These are phyloP conservation scores for Scyliorhinus canicula DNA, from an alignment of 2,797 vertebrate genomes.

Conservation along the genomic window DNA sequence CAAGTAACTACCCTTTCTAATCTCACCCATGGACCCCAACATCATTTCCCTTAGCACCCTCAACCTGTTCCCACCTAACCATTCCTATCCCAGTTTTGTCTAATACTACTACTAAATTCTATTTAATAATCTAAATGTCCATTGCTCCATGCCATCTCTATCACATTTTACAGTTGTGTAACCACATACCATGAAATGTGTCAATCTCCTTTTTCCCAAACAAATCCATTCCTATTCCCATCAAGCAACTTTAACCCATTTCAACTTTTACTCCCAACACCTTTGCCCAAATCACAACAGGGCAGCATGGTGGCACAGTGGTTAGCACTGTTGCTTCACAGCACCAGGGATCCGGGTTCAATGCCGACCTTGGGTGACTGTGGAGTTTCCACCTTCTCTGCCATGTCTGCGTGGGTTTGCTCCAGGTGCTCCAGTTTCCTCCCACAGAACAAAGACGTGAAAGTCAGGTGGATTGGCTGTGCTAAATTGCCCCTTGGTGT, in stretches of 20 bases:
- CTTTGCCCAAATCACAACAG: not conserved
- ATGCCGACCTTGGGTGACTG: too few species aligned
- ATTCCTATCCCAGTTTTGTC: not conserved
- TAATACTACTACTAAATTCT: not conserved
- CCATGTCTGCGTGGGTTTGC: too few species aligned
- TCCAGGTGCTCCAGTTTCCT: too few species aligned
- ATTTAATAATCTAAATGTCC: not conserved
- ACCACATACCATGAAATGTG: not conserved
- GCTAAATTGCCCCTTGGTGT: too few species aligned
- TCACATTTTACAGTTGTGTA: not conserved
- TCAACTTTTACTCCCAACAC: not conserved
- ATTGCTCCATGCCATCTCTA: not conserved
- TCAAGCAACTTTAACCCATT: conserved; percentile 2
- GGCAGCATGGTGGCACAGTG: too few species aligned
- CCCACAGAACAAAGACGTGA: too few species aligned
- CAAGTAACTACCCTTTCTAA: not conserved
- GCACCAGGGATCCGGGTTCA: too few species aligned
- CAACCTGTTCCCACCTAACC: not conserved
- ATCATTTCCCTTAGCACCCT: not conserved
- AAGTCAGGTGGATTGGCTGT: too few species aligned
- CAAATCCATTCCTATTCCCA: not conserved
- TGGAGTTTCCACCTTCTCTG: too few species aligned
- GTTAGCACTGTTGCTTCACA: too few species aligned
- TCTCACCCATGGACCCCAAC: not conserved
- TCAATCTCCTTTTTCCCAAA: not conserved